These are phyloP conservation scores for Folsomia candida DNA, from an alignment of 2,888 invertebrate genomes.

Conservation along the genomic window DNA sequence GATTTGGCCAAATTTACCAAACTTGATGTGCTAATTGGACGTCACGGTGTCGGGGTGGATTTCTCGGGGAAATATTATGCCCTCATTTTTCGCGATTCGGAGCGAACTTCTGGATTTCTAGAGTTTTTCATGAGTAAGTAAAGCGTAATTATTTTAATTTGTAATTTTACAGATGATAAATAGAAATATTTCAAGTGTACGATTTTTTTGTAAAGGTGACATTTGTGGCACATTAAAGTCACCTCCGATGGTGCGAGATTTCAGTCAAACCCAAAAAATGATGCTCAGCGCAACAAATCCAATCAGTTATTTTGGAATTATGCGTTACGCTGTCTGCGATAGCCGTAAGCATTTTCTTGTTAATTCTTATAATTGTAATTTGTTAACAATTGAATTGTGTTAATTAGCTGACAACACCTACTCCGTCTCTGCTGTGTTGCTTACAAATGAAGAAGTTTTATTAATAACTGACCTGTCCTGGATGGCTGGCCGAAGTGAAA, in stretches of 20 bases:
- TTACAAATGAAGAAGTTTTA: constrained; percentile 46
- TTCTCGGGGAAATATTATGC: constrained; percentile 48
- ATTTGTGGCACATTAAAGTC: constrained; percentile 40
- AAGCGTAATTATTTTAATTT: neutral
- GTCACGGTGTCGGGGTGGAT: constrained; percentile 49
- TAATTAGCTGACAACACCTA: constrained; percentile 40
- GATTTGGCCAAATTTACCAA: constrained; percentile 40
- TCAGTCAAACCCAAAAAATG: constrained; percentile 48
- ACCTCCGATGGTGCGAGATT: constrained; percentile 49
- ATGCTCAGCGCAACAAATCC: constrained; percentile 47
- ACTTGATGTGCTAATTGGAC: constrained; percentile 48
- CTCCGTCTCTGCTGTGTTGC: constrained; percentile 42
- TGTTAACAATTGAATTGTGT: neutral
- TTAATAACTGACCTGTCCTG: constrained; percentile 44
- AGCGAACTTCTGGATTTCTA: constrained; percentile 44
- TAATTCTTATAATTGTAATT: constrained; percentile 8
- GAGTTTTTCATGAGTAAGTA: constrained; percentile 47
- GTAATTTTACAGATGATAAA: neutral
- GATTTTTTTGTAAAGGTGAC: constrained; percentile 31
- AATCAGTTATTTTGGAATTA: constrained; percentile 49
- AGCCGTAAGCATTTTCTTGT: constrained; percentile 33
- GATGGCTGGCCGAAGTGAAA: constrained; percentile 41
- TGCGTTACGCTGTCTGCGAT: constrained; percentile 43
- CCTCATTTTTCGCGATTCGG: constrained; percentile 46
- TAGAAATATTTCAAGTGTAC: too few species aligned